Evolutionary conservation across 2,888 invertebrate species (phyloP).

Genomic region (Habroteleia sp.): DNA sequence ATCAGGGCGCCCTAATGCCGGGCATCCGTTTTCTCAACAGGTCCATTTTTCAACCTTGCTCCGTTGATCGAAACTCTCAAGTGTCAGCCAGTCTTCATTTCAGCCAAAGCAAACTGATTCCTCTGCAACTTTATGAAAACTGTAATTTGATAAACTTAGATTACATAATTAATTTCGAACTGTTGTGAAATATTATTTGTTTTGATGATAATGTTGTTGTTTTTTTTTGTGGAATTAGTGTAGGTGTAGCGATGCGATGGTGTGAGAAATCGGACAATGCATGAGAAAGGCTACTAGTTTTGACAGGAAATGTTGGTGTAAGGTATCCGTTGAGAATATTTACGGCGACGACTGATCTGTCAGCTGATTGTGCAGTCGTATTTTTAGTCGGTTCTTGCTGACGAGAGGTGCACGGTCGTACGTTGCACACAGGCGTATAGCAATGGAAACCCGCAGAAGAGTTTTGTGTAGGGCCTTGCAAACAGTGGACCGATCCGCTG

Average conservation of each 20-base stretch:
- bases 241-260: too few species aligned
- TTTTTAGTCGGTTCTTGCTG: conserved; percentile 71
- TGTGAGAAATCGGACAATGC: too few species aligned
- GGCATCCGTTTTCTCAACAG: conserved; percentile 69
- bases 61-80: conserved; percentile 1
- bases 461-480: conserved; percentile 65
- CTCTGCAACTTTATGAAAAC: too few species aligned
- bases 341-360: conserved; percentile 73
- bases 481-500: conserved; percentile 79
- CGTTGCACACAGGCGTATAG: conserved; percentile 50
- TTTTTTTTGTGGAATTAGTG: too few species aligned
- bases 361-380: conserved; percentile 73
- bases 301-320: conserved; percentile 22
- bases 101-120: too few species aligned
- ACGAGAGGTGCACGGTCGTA: conserved; percentile 64
- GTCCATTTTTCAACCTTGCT: conserved; percentile 15
- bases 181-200: too few species aligned
- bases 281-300: not conserved
- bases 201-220: too few species aligned
- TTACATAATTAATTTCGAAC: too few species aligned
- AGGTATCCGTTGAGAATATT: conserved; percentile 72
- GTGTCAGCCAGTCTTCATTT: conserved; percentile 16
- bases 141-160: too few species aligned
- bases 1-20: conserved; percentile 74
- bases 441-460: conserved; percentile 48